Percentiles rank a stretch among this genome's conserved stretches.
phyloP scores from a whole-genome alignment of 1,140 invertebrate species.

The Bilobella aurantiaca region DNA sequence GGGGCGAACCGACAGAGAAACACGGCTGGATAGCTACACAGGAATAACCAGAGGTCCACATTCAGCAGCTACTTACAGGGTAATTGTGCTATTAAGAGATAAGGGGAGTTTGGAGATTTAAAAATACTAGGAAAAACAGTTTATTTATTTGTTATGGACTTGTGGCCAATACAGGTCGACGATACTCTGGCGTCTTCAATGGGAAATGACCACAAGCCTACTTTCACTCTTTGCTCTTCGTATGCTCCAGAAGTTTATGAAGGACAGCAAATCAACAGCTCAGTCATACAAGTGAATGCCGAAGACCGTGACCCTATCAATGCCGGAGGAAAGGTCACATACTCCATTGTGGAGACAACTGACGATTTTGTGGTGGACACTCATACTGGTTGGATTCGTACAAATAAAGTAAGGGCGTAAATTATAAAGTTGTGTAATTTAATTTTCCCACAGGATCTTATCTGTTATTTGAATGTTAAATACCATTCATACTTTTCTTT shows the following conservation, averaged over 20 bases:
- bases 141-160: no score
- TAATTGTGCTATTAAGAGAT: no score
- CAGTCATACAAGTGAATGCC: constrained; percentile 52
- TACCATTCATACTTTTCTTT: no score
- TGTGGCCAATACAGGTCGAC: background rate
- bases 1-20: background rate
- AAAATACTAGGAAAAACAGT: no score
- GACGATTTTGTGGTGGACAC: constrained; percentile 67
- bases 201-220: constrained; percentile 52
- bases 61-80: no score
- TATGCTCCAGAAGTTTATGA: constrained; percentile 59
- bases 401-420: constrained; percentile 48
- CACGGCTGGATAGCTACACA: background rate
- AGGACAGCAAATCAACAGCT: constrained; percentile 50
- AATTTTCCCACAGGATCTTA: no score
- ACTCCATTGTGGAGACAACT: constrained; percentile 65
- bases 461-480: no score
- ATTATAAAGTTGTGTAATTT: no score
- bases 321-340: constrained; percentile 64
- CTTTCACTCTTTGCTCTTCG: constrained; percentile 57
- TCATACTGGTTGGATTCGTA: constrained; percentile 60
- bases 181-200: background rate
- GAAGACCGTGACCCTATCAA: constrained; percentile 54
- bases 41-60: background rate
- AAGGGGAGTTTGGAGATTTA: no score